A percentile compares a stretch with the other conserved stretches of the same genome.
phyloP scores from a whole-genome alignment of 2,113 vertebrate genomes.

The Panurus biarmicus region DNA sequence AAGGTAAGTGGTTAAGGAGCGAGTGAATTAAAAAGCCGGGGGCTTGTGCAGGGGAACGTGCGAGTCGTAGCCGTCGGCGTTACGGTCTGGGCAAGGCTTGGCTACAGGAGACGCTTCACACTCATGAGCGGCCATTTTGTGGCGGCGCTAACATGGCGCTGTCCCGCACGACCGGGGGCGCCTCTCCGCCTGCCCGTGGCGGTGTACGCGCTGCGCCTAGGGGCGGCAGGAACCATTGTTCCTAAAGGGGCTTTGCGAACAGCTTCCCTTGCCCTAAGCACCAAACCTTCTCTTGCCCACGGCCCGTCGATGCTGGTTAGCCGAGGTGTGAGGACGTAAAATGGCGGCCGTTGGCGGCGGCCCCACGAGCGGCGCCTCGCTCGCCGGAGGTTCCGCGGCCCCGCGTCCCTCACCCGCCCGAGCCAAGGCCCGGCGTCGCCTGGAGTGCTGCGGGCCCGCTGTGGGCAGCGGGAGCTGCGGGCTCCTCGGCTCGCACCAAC shows the following conservation, averaged over 20 bases:
- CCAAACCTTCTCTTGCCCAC: rapidly evolving
- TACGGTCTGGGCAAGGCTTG: rapidly evolving
- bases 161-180: rapidly evolving
- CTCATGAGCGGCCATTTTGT: background rate
- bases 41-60: rapidly evolving
- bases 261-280: rapidly evolving
- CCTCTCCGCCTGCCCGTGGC: rapidly evolving
- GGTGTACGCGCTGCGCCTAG: rapidly evolving
- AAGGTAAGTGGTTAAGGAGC: rapidly evolving
- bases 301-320: rapidly evolving
- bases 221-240: rapidly evolving
- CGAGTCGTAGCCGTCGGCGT: background rate
- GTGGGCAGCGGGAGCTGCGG: background rate
- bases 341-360: background rate
- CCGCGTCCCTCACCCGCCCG: too few species aligned
- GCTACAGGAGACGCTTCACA: background rate
- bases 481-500: too few species aligned
- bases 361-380: background rate
- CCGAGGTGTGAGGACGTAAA: background rate
- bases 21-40: rapidly evolving
- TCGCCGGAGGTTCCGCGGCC: too few species aligned
- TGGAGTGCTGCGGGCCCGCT: rapidly evolving
- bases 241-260: rapidly evolving
- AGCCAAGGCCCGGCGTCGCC: too few species aligned
- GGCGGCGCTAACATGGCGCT: rapidly evolving